Percentiles rank a stretch among this genome's conserved stretches.
phyloP scores from a whole-genome alignment of 2,888 invertebrate genomes.

The Lottia scabra region DNA sequence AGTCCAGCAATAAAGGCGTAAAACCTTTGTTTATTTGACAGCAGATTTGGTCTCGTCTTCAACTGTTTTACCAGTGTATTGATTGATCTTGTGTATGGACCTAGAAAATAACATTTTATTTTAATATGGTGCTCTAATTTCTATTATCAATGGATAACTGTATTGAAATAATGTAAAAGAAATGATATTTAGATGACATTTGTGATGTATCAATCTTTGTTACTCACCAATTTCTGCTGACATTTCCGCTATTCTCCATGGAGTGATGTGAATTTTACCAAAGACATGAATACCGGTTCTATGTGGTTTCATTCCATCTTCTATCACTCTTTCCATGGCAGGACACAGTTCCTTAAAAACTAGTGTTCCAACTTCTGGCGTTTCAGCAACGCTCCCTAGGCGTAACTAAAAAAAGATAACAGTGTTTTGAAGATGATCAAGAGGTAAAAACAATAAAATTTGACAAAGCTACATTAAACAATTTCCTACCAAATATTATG shows the following conservation, averaged over 20 bases:
- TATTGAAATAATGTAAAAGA: too few species aligned
- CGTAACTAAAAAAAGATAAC: conserved; percentile 46
- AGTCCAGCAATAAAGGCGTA: conserved; percentile 90
- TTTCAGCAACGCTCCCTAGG: conserved; percentile 60
- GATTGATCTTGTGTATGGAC: conserved; percentile 84
- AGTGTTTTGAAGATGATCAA: too few species aligned
- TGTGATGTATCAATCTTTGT: neutral
- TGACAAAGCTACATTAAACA: neutral
- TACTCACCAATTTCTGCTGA: conserved; percentile 81
- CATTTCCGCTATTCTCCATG: conserved; percentile 91
- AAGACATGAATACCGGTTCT: conserved; percentile 81
- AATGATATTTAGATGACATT: too few species aligned
- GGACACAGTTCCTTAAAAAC: conserved; percentile 82
- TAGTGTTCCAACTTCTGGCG: conserved; percentile 73
- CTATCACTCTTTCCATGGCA: conserved; percentile 84
- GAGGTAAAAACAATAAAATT: too few species aligned
- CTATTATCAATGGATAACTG: too few species aligned
- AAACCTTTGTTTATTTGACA: conserved; percentile 87
- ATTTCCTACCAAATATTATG: neutral
- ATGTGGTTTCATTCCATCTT: conserved; percentile 85
- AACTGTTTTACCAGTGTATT: conserved; percentile 86
- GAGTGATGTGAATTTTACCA: conserved; percentile 86
- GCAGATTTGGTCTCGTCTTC: conserved; percentile 84
- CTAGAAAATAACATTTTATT: conserved; percentile 62
- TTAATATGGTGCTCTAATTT: too few species aligned